Conservation (phyloP, 2,113 vertebrate genomes). For the Dascyllus trimaculatus region DNA sequence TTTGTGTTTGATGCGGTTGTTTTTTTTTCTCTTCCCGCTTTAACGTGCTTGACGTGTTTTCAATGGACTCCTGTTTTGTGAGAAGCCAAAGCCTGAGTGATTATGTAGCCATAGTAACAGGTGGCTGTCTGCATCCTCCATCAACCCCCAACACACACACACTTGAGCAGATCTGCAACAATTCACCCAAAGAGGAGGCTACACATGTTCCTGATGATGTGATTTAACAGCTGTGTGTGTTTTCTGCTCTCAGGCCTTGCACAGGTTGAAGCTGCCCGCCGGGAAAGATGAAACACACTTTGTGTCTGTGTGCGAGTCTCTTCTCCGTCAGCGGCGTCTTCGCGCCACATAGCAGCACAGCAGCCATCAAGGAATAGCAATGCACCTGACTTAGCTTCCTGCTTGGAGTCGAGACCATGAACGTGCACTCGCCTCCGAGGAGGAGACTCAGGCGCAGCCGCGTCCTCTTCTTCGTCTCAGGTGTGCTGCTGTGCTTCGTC, state of each 20-base stretch:
- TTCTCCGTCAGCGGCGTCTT: conserved; percentile 21
- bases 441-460: conserved; percentile 80
- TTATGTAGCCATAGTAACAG: conserved; percentile 85
- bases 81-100: conserved; percentile 63
- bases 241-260: conserved; percentile 28
- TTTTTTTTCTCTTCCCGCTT: not conserved
- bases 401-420: conserved; percentile 58
- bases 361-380: conserved; percentile 26
- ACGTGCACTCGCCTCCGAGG: conserved; percentile 80
- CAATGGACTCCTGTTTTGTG: conserved; percentile 26
- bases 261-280: conserved; percentile 47
- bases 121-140: conserved; percentile 74
- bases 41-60: conserved; percentile 14
- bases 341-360: conserved; percentile 26
- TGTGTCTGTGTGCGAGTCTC: not conserved
- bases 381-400: conserved; percentile 63
- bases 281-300: conserved; percentile 55
- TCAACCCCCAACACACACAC: conserved; percentile 12
- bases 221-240: conserved; percentile 12
- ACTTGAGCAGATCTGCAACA: conserved; percentile 21
- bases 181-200: conserved; percentile 8
- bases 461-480: conserved; percentile 85
- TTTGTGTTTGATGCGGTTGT: too few species aligned
- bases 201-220: not conserved
- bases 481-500: conserved; percentile 82